phyloP scores from a whole-genome alignment of 2,888 invertebrate genomes.

The Asteroscopus sphinx region DNA sequence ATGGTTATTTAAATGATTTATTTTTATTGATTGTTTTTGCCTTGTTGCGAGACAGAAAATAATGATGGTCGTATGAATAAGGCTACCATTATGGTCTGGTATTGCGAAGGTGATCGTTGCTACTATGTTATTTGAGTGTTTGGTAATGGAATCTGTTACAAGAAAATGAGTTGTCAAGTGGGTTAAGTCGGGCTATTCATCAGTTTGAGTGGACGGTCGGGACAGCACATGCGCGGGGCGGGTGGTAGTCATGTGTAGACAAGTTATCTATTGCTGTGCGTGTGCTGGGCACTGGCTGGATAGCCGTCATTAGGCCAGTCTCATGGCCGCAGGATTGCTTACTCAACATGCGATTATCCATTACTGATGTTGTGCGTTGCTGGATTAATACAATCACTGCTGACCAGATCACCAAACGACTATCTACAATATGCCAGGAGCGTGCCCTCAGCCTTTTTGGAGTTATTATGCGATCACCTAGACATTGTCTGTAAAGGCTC shows the following conservation, averaged over 20 bases:
- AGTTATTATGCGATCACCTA: too few relatives aligned
- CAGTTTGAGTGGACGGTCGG: conserved; percentile 65
- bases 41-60: conserved; percentile 89
- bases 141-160: conserved; percentile 85
- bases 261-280: conserved; percentile 54
- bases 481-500: too few relatives aligned
- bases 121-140: conserved; percentile 85
- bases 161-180: conserved; percentile 88
- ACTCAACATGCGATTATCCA: conserved; percentile 22
- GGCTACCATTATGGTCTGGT: conserved; percentile 82
- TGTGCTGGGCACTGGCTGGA: conserved; percentile 45
- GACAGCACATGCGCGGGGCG: conserved; percentile 8
- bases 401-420: too few relatives aligned
- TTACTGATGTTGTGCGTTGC: conserved; percentile 9
- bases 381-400: conserved; percentile 15
- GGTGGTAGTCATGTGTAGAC: conserved; percentile 49
- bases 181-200: conserved; percentile 79
- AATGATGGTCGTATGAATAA: conserved; percentile 87
- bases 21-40: conserved; percentile 90
- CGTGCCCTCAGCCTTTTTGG: too few relatives aligned
- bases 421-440: too few relatives aligned
- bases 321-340: conserved; percentile 19
- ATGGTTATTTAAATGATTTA: conserved; percentile 90
- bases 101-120: conserved; percentile 85
- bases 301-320: conserved; percentile 10